phyloP scores from a whole-genome alignment of 2,113 vertebrate genomes.

The Crotalus helleri region DNA sequence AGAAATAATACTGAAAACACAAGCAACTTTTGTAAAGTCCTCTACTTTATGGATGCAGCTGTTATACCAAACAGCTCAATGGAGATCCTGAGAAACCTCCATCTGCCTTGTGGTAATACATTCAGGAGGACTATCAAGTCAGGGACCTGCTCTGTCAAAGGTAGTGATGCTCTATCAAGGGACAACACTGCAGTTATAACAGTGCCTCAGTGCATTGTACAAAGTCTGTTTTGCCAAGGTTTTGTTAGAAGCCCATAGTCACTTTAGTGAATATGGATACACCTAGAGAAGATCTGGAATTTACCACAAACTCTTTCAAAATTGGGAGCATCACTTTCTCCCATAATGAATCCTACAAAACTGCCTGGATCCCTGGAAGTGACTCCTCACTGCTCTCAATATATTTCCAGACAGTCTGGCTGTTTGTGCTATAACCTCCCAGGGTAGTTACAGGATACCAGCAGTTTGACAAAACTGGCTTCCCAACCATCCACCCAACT shows the following conservation, averaged over 20 bases:
- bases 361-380: neutral
- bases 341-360: neutral
- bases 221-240: neutral
- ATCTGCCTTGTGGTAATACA: neutral
- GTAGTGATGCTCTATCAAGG: neutral
- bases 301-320: neutral
- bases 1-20: neutral
- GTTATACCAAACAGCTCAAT: neutral
- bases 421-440: neutral
- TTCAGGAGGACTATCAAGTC: neutral
- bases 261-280: neutral
- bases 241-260: neutral
- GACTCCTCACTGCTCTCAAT: neutral
- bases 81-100: neutral
- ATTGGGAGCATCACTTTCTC: neutral
- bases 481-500: neutral
- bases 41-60: neutral
- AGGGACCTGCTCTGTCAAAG: neutral
- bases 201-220: neutral
- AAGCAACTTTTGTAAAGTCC: neutral
- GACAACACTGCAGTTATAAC: neutral
- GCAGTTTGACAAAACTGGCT: neutral
- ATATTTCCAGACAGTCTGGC: neutral
- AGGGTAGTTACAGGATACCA: neutral
- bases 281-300: neutral